phyloP scores from a whole-genome alignment of 2,888 invertebrate species.

The Diarsia dahlii region DNA sequence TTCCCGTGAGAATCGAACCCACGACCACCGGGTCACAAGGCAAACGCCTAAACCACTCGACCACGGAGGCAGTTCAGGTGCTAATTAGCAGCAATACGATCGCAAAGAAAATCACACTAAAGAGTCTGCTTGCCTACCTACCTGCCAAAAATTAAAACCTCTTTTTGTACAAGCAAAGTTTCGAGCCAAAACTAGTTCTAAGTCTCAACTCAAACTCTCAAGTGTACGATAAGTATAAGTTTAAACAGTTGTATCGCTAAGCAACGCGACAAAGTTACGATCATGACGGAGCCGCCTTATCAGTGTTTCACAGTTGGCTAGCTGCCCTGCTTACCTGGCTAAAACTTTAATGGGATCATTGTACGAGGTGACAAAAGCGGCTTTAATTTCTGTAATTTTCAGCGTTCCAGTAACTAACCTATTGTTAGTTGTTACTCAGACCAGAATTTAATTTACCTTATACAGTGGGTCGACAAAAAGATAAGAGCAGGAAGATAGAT shows the following conservation, averaged over 20 bases:
- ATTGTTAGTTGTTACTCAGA: neutral
- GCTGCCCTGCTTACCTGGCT: slow-evolving; percentile 22
- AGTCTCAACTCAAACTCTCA: slow-evolving; percentile 13
- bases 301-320: slow-evolving; percentile 48
- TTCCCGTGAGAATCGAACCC: too few species aligned
- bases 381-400: neutral
- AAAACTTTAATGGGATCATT: slow-evolving; percentile 25
- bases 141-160: neutral
- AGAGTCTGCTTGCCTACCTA: too few species aligned
- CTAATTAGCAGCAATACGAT: neutral
- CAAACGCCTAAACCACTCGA: too few species aligned
- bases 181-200: neutral
- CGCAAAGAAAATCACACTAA: neutral
- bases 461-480: too few species aligned
- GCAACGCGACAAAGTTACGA: slow-evolving; percentile 24
- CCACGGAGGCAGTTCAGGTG: too few species aligned
- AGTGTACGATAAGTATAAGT: slow-evolving; percentile 48
- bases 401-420: neutral
- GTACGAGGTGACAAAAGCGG: slow-evolving; percentile 6
- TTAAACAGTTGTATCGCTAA: slow-evolving; percentile 51
- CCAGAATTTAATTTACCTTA: too few species aligned
- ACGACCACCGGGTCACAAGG: too few species aligned
- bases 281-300: slow-evolving; percentile 38
- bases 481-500: too few species aligned
- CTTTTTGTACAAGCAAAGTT: neutral